phyloP scores from a whole-genome alignment of 2,797 vertebrate genomes.

The Hypotaenidia philippensis region DNA sequence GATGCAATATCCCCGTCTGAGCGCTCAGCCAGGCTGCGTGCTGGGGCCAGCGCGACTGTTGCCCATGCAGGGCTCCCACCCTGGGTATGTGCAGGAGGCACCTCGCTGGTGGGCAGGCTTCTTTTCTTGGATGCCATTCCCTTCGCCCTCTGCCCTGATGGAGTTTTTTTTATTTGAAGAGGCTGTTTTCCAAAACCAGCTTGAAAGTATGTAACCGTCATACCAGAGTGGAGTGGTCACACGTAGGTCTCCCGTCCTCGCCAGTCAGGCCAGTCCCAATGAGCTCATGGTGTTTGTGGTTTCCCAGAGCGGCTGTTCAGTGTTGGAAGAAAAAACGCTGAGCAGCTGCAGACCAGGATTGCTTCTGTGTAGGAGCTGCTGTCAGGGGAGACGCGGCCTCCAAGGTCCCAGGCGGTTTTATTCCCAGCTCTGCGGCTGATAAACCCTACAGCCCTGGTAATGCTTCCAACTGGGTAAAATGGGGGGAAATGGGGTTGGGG shows the following conservation, averaged over 20 bases:
- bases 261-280: neutral
- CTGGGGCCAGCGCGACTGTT: neutral
- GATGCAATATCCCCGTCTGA: neutral
- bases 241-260: accelerated
- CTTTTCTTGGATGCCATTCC: neutral
- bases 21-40: neutral
- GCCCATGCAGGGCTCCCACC: neutral
- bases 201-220: neutral
- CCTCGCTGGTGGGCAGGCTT: accelerated
- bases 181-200: conserved; percentile 24
- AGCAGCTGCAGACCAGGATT: neutral
- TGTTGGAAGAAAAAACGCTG: neutral
- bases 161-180: neutral
- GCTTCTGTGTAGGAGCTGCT: neutral
- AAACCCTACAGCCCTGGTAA: neutral
- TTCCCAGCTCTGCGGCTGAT: neutral
- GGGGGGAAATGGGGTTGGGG: neutral
- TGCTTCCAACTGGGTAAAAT: neutral
- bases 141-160: neutral
- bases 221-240: conserved; percentile 21
- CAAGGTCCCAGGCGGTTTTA: neutral
- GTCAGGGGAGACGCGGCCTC: accelerated
- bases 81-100: accelerated
- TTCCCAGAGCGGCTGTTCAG: neutral
- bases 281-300: conserved; percentile 11